Conservation (phyloP, 2,888 invertebrate genomes). For the Lissonota sp. region DNA sequence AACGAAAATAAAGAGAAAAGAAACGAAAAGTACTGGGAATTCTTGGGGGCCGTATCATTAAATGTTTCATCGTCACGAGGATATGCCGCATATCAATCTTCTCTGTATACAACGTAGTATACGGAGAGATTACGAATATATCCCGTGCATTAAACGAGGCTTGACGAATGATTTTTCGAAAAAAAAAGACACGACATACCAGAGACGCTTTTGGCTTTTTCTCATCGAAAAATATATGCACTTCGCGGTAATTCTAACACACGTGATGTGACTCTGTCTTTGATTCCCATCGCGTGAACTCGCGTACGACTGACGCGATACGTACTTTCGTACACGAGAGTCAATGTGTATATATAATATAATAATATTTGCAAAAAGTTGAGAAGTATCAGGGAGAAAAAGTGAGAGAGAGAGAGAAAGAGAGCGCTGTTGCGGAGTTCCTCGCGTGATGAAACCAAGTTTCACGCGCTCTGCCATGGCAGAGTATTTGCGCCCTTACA, state of each 20-base stretch:
- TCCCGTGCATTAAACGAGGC: constrained; percentile 24
- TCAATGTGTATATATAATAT: neutral
- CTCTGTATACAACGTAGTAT: neutral
- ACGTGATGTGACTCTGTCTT: constrained; percentile 7
- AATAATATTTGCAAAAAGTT: constrained; percentile 29
- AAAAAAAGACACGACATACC: constrained; percentile 9
- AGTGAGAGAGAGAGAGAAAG: constrained; percentile 15
- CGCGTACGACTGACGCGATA: neutral
- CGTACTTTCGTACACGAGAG: neutral
- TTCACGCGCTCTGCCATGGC: constrained; percentile 61
- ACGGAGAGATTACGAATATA: constrained; percentile 4
- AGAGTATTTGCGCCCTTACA: constrained; percentile 52
- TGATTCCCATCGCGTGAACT: constrained; percentile 24
- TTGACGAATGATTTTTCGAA: constrained; percentile 27
- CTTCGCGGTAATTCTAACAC: neutral
- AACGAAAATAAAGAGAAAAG: neutral
- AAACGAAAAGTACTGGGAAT: neutral
- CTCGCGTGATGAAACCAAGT: constrained; percentile 63
- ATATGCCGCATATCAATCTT: constrained; percentile 38
- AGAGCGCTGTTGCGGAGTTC: constrained; percentile 48
- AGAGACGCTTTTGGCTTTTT: neutral
- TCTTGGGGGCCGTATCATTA: constrained; percentile 34
- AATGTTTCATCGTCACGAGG: constrained; percentile 48
- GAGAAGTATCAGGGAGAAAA: constrained; percentile 20
- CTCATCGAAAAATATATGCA: neutral